Base-by-base conservation (phyloP, 2,797 vertebrate species). In the Myotis daubentonii region DNA sequence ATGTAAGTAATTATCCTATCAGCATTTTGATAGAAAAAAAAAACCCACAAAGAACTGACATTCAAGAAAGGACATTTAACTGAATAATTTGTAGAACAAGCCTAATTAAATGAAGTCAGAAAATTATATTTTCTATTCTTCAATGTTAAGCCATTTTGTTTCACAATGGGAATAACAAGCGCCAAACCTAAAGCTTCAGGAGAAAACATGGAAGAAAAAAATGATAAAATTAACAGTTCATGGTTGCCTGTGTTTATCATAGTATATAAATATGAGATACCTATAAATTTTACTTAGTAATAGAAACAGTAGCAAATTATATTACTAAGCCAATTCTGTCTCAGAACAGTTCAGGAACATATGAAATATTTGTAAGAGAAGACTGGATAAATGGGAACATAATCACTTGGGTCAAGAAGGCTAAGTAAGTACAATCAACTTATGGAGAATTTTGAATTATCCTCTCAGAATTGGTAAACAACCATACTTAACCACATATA, bases 71-170 rank as follows among this genome's bases (percentile, higher is more conserved):
- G 41, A 94, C 94, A 95, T 93, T 82, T 9, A 93, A 47, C 33
- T 88, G 49, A 41, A 30, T 89, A 88, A 84, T 89, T 92, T 82
- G n/a, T 66, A 93, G 28, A 30, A 49, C 60, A 95, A 88, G 36
- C 5, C 36, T 92, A 65, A 94, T 93, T 84, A 95, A 91, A 93
- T 87, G 15, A 95, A 83, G n/a, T 93, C 53, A 84, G 85, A 91
- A 89, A 84, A 87, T 72, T 47, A 0, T 79, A 47, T 86, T 97
- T 95, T 92, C 60, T 89, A 47, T 38, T 76, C 60, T 66, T 93
- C 82, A 84, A 70, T 81, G 19, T 87, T 70, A 82, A 93, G 44
- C 8, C 89, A 87, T 87, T 93, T 95, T 91, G 80, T 44, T 74
- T 91, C 55, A 87, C 38, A 91, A 60, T 51, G 68, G 75, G 47